A percentile compares a stretch with the other conserved stretches of the same genome.
Conservation (phyloP, 2,888 invertebrate species). For the Sinopyrophorus schimmeli region DNA sequence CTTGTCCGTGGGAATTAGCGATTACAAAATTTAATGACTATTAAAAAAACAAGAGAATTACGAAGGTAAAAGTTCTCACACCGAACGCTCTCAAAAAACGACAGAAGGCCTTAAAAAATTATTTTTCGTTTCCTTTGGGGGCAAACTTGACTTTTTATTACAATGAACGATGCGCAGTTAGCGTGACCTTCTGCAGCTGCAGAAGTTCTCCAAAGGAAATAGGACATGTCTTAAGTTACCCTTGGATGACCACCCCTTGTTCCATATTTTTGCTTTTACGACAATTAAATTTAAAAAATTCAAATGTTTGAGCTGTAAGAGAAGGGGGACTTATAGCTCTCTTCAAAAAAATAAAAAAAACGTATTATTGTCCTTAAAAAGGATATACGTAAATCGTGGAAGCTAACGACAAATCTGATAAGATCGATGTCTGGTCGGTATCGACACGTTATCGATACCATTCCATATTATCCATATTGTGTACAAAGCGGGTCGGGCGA, state of each 20-base stretch:
- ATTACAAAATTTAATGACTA: too few relatives aligned
- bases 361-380: neutral
- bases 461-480: slow-evolving; percentile 46
- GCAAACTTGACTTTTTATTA: too few relatives aligned
- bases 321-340: neutral
- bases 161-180: slow-evolving; percentile 22
- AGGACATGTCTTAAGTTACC: slow-evolving; percentile 52
- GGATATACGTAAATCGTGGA: slow-evolving; percentile 34
- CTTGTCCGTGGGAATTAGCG: too few relatives aligned
- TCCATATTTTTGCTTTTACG: slow-evolving; percentile 20
- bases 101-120: too few relatives aligned
- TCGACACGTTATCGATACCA: slow-evolving; percentile 36
- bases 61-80: too few relatives aligned
- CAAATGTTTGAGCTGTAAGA: neutral
- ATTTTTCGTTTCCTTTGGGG: too few relatives aligned
- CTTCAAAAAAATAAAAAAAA: neutral
- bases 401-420: slow-evolving; percentile 37
- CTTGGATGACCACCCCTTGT: slow-evolving; percentile 52
- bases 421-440: slow-evolving; percentile 33
- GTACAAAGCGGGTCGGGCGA: slow-evolving; percentile 42
- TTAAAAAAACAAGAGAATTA: too few relatives aligned
- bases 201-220: slow-evolving; percentile 42
- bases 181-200: slow-evolving; percentile 47
- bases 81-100: too few relatives aligned
- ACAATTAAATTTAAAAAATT: slow-evolving; percentile 12